Base-by-base conservation (phyloP, 2,113 vertebrate genomes). In the Coptodon bakossiorum region DNA sequence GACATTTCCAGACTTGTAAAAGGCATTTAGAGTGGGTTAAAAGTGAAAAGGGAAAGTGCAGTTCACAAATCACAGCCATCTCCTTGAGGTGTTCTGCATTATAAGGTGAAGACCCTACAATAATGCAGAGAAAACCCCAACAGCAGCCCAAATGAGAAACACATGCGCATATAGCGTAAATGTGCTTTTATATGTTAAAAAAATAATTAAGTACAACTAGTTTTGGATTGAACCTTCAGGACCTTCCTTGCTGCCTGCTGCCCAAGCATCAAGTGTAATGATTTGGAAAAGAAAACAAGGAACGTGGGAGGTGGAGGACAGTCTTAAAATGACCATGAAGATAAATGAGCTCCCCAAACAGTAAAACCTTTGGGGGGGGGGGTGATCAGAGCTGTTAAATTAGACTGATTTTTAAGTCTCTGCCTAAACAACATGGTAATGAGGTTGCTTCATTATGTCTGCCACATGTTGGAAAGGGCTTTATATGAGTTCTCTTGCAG, bases 121-220 rank as follows among this genome's bases (percentile, higher is more conserved):
- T 22, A 68, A 68, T 68, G 2, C 19, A 38, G 34, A 22, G 19
- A 38, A 38, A 66, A 38, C 10, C 6, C 34, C 19, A 38, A 22
- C 34, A 38, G 63, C 63, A 68, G 63, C 19, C 63, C 11, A 22
- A 34, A 40, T 71, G 40, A 48, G 22, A 43, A 43, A 45, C 22
- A 0, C 19, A 17, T 45, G 9, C 0, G 1, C 40, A 27, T 3
- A 17, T 45, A 45, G 9, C 2, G 4, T 48, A 73, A 48, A 29
- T 27, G 4, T 45, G 40, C 22, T 73, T 48, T 45, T 45, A 43
- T 22, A 38, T 45, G 36, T 40, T 22, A 27, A 36, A 38, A 54
- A 38, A 66, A 56, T 3, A 5, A 66, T 36, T 36, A n/a, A 38
- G 34, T 38, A 66, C 1, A 66, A 66, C 61, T 13, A 66, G 61